Evolutionary conservation across 2,888 invertebrate genomes (phyloP), one percentile per base, ranked within the genome.

Genomic region (Eupithecia insigniata): DNA sequence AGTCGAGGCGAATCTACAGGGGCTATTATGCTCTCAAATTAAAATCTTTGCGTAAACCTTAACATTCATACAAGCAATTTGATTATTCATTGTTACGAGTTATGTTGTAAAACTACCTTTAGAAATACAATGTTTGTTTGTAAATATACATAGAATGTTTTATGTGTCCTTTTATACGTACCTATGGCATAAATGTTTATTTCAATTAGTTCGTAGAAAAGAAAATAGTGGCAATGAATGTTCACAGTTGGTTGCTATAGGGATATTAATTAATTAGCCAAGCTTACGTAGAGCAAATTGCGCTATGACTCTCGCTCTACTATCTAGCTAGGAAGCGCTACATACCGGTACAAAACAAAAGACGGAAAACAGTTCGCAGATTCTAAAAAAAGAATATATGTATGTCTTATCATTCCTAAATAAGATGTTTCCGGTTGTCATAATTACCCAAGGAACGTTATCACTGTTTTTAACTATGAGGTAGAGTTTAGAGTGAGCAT

Each of bases 221-320:
- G 75, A 72, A 78, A 72, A 73, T 78, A 78, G 75, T 77, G 75
- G 76, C 77, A 84, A 82, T 83, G 84, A 83, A 83, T 83, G 81
- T 84, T 78, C 79, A 78, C 81, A 81, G 79, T 80, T 80, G 81
- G 81, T 81, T 79, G 80, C 79, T 84, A 77, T 76, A 76, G 71
- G 79, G 78, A 73, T 79, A 85, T 85, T 86, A 85, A 85, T 85
- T 84, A 84, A 85, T 85, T 85, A 85, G 79, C 30, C 81, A 80
- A 82, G 82, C 83, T 82, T 81, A 81, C 79, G 81, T 80, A 79
- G 77, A 77, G 85, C 82, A 84, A 85, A 85, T 85, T 85, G 85
- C 85, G 79, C 83, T 82, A 84, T 83, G 85, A 86, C 83, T 84
- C 86, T 85, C 84, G 83, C 78, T 73, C 62, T 74, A 74, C 69